A percentile compares a stretch with the other conserved stretches of the same genome.
phyloP scores from a whole-genome alignment of 2,888 invertebrate genomes.

The Lasioglossum malachurum region DNA sequence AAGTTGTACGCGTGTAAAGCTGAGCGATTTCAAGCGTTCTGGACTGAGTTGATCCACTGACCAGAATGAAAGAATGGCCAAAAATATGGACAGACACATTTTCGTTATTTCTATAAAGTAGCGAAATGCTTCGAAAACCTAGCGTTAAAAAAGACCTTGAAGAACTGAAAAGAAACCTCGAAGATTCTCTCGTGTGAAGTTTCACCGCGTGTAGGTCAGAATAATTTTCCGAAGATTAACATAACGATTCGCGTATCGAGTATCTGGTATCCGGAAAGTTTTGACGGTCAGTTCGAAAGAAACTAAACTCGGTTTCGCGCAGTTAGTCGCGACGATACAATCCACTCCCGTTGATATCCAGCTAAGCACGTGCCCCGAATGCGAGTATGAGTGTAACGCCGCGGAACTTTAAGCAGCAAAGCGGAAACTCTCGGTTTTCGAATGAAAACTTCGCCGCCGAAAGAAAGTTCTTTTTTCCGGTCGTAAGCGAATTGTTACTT shows the following conservation, averaged over 20 bases:
- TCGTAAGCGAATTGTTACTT: conserved; percentile 30
- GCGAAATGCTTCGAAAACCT: too few relatives aligned
- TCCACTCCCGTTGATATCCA: conserved; percentile 11
- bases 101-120: too few relatives aligned
- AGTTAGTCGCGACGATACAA: conserved; percentile 31
- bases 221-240: not conserved
- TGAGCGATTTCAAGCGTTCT: too few relatives aligned
- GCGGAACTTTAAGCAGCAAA: conserved; percentile 32
- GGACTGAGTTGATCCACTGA: too few relatives aligned
- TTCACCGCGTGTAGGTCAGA: not conserved
- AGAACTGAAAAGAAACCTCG: not conserved
- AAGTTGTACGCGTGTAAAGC: too few relatives aligned
- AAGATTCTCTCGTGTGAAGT: not conserved
- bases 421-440: conserved; percentile 16
- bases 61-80: not conserved
- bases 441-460: conserved; percentile 8
- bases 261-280: not conserved
- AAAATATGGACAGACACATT: too few relatives aligned
- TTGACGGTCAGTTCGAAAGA: not conserved
- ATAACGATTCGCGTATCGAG: not conserved
- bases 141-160: not conserved
- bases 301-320: conserved; percentile 11
- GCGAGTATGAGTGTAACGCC: conserved; percentile 15
- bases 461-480: conserved; percentile 20
- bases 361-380: conserved; percentile 35